Conservation (phyloP, 2,113 vertebrate genomes). For the rabbit (Oryctolagus cuniculus) region DNA sequence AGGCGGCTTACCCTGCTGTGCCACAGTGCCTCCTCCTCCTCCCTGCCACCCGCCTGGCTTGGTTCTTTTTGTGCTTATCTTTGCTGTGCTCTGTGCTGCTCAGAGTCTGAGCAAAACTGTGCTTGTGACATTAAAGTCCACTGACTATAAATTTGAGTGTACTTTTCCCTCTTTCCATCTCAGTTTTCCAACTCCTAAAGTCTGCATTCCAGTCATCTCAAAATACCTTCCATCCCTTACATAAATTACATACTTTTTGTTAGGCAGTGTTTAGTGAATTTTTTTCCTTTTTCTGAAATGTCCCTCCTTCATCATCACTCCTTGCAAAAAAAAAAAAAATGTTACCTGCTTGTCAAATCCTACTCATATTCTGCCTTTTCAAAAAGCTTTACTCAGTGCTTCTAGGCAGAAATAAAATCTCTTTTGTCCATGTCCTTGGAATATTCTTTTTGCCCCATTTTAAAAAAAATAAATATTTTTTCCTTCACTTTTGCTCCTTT, state of each 20-base stretch:
- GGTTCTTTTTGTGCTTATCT: not conserved
- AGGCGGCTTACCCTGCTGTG: too few species aligned
- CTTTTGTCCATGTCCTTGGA: not conserved
- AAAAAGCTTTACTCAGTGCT: not conserved
- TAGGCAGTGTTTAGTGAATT: not conserved
- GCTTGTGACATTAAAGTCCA: not conserved
- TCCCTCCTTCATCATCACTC: not conserved
- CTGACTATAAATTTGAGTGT: not conserved
- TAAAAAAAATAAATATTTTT: too few species aligned
- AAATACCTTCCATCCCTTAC: not conserved
- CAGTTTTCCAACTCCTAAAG: not conserved
- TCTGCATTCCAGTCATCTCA: not conserved
- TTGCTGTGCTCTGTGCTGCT: not conserved
- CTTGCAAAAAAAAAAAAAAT: conserved; percentile 5
- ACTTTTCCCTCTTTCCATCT: not conserved
- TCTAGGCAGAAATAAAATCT: not conserved
- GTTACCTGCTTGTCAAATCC: not conserved
- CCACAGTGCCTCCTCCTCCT: not conserved
- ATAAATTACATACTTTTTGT: not conserved
- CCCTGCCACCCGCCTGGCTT: too few species aligned
- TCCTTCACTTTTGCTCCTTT: too few species aligned
- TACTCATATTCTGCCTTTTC: not conserved
- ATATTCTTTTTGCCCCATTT: not conserved
- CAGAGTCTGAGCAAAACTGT: not conserved
- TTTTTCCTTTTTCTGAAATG: not conserved